Evolutionary conservation across 2,888 invertebrate genomes (phyloP).

Genomic region (Mythimna loreyi): DNA sequence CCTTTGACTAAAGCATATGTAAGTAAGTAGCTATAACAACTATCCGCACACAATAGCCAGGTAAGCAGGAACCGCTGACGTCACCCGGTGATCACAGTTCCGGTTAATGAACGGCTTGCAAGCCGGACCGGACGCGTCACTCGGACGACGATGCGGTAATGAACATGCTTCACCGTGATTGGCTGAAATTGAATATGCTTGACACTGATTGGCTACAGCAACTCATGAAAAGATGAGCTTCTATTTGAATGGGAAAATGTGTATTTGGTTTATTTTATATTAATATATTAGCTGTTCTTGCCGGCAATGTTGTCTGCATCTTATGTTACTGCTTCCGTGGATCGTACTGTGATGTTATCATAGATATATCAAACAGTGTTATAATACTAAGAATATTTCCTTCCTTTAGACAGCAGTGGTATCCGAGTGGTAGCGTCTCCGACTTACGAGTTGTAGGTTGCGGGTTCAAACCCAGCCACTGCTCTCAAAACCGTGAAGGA

Average conservation of each 20-base stretch:
- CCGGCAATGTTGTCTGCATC: no score
- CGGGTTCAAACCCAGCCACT: no score
- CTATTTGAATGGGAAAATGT: background rate
- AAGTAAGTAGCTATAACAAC: background rate
- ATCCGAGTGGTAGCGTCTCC: no score
- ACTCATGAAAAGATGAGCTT: background rate
- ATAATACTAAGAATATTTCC: no score
- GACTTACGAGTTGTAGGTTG: no score
- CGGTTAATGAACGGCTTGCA: slow-evolving; percentile 34
- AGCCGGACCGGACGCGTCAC: slow-evolving; percentile 24
- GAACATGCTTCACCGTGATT: slow-evolving; percentile 12
- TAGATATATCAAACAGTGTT: no score
- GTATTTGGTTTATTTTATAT: no score
- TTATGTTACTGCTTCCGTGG: no score
- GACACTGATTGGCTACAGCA: slow-evolving; percentile 1
- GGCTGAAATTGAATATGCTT: slow-evolving; percentile 2
- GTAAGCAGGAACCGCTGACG: slow-evolving; percentile 25
- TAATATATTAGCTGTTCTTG: no score
- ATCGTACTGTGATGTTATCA: no score
- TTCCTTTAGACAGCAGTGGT: no score
- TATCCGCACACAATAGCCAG: background rate
- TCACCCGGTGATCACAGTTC: slow-evolving; percentile 44
- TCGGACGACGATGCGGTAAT: slow-evolving; percentile 27
- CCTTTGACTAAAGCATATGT: background rate
- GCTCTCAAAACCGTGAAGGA: no score